Evolutionary conservation across 2,113 vertebrate species (phyloP).

Genomic region (Colaptes auratus): DNA sequence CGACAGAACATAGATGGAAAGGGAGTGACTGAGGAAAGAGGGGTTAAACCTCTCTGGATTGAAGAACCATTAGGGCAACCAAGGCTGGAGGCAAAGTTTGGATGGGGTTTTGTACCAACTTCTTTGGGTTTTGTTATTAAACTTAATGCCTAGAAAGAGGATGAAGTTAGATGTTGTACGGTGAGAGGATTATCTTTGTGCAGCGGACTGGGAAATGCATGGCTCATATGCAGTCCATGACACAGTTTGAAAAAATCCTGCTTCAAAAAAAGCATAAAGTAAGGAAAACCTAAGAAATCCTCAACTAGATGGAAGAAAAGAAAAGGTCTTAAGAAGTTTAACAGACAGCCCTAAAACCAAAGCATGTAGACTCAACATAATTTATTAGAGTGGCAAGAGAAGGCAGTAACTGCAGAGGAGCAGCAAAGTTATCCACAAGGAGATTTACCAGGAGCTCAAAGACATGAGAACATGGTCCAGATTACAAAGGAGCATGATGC

Average conservation of each 20-base stretch:
- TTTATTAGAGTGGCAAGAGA: neutral
- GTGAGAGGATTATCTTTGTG: slow-evolving; percentile 20
- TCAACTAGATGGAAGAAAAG: neutral
- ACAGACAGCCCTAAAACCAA: neutral
- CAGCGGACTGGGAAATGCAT: neutral
- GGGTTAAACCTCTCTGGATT: neutral
- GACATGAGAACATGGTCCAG: neutral
- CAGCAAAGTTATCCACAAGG: neutral
- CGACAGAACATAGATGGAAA: neutral
- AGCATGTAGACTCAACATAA: neutral
- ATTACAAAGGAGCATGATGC: neutral
- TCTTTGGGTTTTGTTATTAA: neutral
- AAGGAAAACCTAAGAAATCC: slow-evolving; percentile 17
- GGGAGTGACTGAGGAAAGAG: neutral
- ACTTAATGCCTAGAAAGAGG: slow-evolving; percentile 16
- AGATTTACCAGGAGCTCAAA: neutral
- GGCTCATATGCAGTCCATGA: neutral
- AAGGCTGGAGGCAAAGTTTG: neutral
- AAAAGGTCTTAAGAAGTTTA: neutral
- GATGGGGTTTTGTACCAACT: neutral
- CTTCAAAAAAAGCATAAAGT: neutral
- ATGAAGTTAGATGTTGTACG: neutral
- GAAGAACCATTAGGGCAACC: neutral
- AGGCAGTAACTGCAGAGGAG: neutral
- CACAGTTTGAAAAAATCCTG: slow-evolving; percentile 3